These are phyloP conservation scores for Agrochola litura DNA, from an alignment of 2,888 invertebrate genomes.

Conservation along the genomic window DNA sequence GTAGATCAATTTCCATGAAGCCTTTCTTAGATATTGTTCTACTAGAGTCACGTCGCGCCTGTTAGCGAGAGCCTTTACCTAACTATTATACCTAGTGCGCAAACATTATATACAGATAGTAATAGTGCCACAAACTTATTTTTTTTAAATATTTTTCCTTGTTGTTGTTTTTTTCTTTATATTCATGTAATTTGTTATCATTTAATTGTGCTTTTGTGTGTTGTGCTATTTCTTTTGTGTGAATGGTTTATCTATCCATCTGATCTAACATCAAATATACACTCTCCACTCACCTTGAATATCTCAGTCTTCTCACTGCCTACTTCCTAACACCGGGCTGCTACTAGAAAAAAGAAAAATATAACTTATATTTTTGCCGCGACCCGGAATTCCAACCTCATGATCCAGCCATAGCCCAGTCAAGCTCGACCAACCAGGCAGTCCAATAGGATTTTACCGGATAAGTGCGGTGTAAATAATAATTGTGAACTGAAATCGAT, in stretches of 20 bases:
- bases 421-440: background rate
- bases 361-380: background rate
- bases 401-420: background rate
- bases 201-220: background rate
- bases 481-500: too few relatives aligned
- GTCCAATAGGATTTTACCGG: background rate
- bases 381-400: background rate
- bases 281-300: background rate
- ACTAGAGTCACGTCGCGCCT: too few relatives aligned
- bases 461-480: background rate
- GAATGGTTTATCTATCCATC: background rate
- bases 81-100: too few relatives aligned
- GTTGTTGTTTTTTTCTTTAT: background rate
- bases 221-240: constrained; percentile 3
- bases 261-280: background rate
- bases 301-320: background rate
- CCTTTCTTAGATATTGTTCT: too few relatives aligned
- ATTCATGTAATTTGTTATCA: background rate
- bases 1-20: too few relatives aligned
- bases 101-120: background rate
- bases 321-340: background rate
- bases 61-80: too few relatives aligned
- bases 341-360: background rate
- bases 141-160: background rate
- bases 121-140: too few relatives aligned